These are phyloP conservation scores for Chrysomallon squamiferum DNA, from an alignment of 1,140 invertebrate species.

Conservation along the genomic window DNA sequence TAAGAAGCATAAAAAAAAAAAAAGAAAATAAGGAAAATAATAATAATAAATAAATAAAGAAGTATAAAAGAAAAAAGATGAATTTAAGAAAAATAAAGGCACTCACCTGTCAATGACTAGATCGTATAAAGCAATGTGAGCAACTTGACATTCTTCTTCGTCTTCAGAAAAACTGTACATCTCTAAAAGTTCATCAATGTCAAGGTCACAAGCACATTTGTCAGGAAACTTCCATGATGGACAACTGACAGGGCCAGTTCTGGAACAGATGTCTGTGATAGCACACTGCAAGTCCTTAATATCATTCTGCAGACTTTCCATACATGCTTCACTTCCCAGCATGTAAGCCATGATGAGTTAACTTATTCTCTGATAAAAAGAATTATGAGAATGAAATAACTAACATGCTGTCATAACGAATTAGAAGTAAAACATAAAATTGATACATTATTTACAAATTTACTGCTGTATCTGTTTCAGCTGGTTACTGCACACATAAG, in stretches of 20 bases:
- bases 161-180: constrained; percentile 51
- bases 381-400: too few relatives aligned
- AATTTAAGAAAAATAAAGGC: not conserved
- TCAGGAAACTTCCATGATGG: constrained; percentile 63
- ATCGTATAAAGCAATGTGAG: constrained; percentile 61
- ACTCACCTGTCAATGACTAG: constrained; percentile 61
- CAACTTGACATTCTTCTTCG: constrained; percentile 57
- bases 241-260: constrained; percentile 46
- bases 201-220: constrained; percentile 52
- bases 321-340: constrained; percentile 50
- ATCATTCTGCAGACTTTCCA: constrained; percentile 58
- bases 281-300: constrained; percentile 56
- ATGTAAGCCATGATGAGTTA: constrained; percentile 50
- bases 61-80: too few relatives aligned
- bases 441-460: too few relatives aligned
- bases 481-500: too few relatives aligned
- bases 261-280: constrained; percentile 50
- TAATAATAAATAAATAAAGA: too few relatives aligned
- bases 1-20: too few relatives aligned
- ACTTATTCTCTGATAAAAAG: too few relatives aligned
- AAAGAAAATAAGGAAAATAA: too few relatives aligned
- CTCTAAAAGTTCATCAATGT: constrained; percentile 58
- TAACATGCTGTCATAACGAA: too few relatives aligned
- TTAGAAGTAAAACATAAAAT: too few relatives aligned
- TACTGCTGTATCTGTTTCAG: too few relatives aligned